Evolutionary conservation across 2,113 vertebrate genomes (phyloP).

Genomic region (Zosterops hypoxanthus): DNA sequence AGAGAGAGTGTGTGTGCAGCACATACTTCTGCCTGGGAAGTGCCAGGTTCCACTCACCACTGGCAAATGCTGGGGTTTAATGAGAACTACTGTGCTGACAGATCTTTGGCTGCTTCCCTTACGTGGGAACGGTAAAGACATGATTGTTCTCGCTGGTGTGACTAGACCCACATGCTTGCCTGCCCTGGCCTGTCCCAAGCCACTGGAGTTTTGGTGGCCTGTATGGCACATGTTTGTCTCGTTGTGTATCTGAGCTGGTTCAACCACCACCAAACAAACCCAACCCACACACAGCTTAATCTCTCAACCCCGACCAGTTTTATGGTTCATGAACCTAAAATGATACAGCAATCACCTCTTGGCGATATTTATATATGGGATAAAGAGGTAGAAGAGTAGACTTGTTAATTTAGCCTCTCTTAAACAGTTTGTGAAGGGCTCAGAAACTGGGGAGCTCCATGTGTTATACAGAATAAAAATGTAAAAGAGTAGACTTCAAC

Average conservation of each 20-base stretch:
- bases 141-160: constrained; percentile 1
- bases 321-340: background rate
- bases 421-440: background rate
- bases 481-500: background rate
- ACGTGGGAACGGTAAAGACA: background rate
- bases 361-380: background rate
- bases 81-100: constrained; percentile 52
- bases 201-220: background rate
- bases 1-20: background rate
- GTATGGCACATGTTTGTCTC: background rate
- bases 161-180: background rate
- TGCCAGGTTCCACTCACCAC: constrained; percentile 53
- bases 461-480: background rate
- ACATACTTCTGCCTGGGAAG: constrained; percentile 29
- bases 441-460: background rate
- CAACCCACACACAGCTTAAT: background rate
- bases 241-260: background rate
- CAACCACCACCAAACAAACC: background rate
- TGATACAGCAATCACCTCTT: background rate
- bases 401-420: background rate
- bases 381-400: background rate
- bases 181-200: background rate
- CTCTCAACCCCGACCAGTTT: background rate
- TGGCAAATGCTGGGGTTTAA: constrained; percentile 41
- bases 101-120: constrained; percentile 31